Percentiles rank a stretch among this genome's conserved stretches.
Conservation (phyloP, 2,113 vertebrate species). For the Alces alces region DNA sequence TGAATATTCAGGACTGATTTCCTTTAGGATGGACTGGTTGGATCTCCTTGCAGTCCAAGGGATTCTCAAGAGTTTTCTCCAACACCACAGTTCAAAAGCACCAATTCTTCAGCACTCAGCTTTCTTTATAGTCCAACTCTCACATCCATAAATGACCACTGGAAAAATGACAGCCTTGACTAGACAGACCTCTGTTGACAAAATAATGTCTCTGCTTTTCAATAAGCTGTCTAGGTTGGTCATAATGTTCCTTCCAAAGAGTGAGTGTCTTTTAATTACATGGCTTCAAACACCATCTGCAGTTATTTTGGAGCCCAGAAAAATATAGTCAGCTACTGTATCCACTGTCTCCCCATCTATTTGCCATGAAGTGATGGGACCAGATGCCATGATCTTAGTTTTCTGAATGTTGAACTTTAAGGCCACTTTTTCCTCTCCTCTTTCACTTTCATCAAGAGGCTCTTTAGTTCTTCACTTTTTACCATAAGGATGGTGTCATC, state of each 20-base stretch:
- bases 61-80: neutral
- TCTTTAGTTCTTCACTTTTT: neutral
- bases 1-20: neutral
- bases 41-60: neutral
- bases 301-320: rapidly evolving
- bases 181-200: rapidly evolving
- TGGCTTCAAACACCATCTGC: neutral
- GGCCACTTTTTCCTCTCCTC: neutral
- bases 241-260: neutral
- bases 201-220: neutral
- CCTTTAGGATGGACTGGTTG: neutral
- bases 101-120: rapidly evolving
- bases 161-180: neutral
- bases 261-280: neutral
- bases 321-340: neutral
- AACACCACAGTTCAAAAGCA: neutral
- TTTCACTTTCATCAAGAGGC: neutral
- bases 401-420: neutral
- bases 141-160: neutral
- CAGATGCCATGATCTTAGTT: neutral
- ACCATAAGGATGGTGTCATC: neutral
- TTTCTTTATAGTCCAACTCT: neutral
- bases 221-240: neutral
- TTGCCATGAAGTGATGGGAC: neutral
- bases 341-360: neutral